Conservation (phyloP, 2,797 vertebrate species). For the Arremon aurantiirostris region DNA sequence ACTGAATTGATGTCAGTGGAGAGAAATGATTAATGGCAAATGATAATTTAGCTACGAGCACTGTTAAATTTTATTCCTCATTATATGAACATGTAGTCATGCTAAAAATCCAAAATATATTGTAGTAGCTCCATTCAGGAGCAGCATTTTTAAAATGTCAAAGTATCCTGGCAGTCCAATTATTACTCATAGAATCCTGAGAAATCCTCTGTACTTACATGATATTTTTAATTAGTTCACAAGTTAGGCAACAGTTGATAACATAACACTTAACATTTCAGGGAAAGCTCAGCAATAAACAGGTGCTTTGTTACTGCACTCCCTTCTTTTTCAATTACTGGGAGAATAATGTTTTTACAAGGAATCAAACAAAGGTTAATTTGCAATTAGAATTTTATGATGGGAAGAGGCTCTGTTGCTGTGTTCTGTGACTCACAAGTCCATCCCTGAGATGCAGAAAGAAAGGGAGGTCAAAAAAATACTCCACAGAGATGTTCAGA, state of each 20-base stretch:
- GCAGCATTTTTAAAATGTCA: background rate
- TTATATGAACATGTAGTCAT: background rate
- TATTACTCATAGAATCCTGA: background rate
- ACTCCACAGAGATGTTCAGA: background rate
- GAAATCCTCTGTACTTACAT: background rate
- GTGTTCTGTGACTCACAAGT: background rate
- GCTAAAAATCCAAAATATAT: background rate
- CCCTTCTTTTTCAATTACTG: conserved; percentile 19
- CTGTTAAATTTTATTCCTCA: background rate
- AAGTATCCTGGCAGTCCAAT: background rate
- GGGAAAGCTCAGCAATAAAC: conserved; percentile 10
- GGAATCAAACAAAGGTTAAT: conserved; percentile 54
- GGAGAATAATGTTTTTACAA: conserved; percentile 13
- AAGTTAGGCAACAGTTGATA: background rate
- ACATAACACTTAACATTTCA: background rate
- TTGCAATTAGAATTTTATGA: conserved; percentile 50
- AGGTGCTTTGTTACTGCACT: background rate
- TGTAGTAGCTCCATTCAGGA: background rate
- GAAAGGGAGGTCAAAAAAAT: background rate
- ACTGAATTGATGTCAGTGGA: background rate
- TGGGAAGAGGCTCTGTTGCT: background rate
- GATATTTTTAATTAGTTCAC: conserved; percentile 7
- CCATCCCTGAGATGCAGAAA: background rate
- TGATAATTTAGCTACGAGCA: background rate
- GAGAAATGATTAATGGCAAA: background rate